phyloP scores from a whole-genome alignment of 1,140 invertebrate species.

The Rhizoglyphus robini region DNA sequence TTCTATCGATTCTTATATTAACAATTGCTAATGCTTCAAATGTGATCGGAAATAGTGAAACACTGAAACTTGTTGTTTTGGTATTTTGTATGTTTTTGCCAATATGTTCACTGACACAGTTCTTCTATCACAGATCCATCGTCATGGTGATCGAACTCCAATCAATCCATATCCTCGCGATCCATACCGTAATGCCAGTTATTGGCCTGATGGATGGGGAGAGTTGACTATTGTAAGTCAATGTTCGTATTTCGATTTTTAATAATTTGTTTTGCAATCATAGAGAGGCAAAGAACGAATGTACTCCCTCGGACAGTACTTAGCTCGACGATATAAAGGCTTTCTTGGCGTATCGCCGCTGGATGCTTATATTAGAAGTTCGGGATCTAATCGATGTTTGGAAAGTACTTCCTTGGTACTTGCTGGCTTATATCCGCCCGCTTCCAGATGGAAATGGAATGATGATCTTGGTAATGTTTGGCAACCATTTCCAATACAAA shows the following conservation, averaged over 20 bases:
- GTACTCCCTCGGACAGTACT: conserved; percentile 22
- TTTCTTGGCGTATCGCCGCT: conserved; percentile 9
- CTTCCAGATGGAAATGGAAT: conserved; percentile 20
- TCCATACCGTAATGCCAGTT: conserved; percentile 41
- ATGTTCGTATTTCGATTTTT: not conserved
- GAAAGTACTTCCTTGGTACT: conserved; percentile 16
- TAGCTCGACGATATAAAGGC: conserved; percentile 8
- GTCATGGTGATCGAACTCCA: conserved; percentile 55
- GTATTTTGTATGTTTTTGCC: not conserved
- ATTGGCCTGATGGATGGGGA: conserved; percentile 58
- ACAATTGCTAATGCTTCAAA: not conserved
- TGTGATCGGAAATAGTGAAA: not conserved
- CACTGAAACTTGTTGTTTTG: conserved; percentile 1
- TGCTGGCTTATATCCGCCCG: conserved; percentile 20
- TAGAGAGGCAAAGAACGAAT: conserved; percentile 21
- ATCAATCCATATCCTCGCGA: conserved; percentile 50
- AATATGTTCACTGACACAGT: too few relatives aligned
- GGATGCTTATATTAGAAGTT: conserved; percentile 18
- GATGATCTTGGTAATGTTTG: conserved; percentile 15
- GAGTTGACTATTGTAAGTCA: conserved; percentile 52
- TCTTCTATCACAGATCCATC: conserved; percentile 1
- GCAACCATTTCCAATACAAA: conserved; percentile 22
- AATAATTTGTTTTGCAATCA: not conserved
- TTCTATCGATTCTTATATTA: too few relatives aligned
- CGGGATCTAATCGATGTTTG: conserved; percentile 20